Conservation (phyloP, 2,113 vertebrate species). For the Osmerus mordax region DNA sequence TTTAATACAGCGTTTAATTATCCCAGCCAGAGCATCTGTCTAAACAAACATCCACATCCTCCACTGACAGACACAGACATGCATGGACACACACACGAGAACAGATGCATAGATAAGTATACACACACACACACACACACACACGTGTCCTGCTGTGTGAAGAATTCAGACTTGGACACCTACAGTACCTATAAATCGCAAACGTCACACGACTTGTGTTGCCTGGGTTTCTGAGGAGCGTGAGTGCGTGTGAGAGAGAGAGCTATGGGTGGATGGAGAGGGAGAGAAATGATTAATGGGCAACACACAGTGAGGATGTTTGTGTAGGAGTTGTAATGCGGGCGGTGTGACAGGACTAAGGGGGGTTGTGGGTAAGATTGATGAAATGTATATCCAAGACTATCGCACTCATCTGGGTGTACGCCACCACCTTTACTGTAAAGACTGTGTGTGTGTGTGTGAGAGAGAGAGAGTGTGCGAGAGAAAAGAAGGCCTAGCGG, state of each 20-base stretch:
- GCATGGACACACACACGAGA: slow-evolving; percentile 23
- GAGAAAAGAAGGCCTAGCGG: background rate
- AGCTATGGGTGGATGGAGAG: no score
- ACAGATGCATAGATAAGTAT: background rate
- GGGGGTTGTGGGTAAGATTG: slow-evolving; percentile 57
- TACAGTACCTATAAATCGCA: background rate
- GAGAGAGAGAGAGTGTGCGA: slow-evolving; percentile 11
- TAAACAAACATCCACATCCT: slow-evolving; percentile 65
- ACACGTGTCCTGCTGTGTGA: slow-evolving; percentile 1
- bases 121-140: slow-evolving; percentile 24
- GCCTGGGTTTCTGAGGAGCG: slow-evolving; percentile 1
- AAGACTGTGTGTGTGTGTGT: slow-evolving; percentile 16
- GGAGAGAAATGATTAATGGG: slow-evolving; percentile 62
- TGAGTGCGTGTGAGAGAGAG: slow-evolving; percentile 3
- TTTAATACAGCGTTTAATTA: slow-evolving; percentile 66
- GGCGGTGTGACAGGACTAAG: slow-evolving; percentile 45
- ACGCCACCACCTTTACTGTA: slow-evolving; percentile 23
- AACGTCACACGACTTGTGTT: background rate
- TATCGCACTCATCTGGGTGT: slow-evolving; percentile 42
- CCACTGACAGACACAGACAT: slow-evolving; percentile 19
- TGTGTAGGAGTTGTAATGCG: slow-evolving; percentile 55
- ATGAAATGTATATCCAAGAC: slow-evolving; percentile 47
- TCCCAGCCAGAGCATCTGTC: slow-evolving; percentile 62
- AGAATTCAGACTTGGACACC: background rate
- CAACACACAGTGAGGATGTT: slow-evolving; percentile 58